These are phyloP conservation scores for Drosophila seguyi DNA, from an alignment of 1,140 invertebrate genomes.

Conservation along the genomic window DNA sequence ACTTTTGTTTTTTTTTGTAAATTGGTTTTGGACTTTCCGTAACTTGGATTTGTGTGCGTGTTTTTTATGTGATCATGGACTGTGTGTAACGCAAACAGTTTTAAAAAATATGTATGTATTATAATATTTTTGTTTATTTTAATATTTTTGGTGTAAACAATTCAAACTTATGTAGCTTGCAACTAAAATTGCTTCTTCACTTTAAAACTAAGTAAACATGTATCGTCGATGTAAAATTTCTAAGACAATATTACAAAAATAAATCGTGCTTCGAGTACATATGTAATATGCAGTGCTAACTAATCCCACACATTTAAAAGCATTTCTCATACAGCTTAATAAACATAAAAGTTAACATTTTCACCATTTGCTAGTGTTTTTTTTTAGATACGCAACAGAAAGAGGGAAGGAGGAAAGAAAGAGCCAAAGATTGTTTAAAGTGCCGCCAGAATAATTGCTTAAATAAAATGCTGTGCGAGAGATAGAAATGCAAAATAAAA, in stretches of 20 bases:
- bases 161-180: conserved; percentile 76
- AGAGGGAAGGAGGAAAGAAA: conserved; percentile 11
- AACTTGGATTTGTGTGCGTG: conserved; percentile 22
- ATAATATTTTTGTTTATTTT: conserved; percentile 74
- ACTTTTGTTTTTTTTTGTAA: conserved; percentile 1
- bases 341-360: conserved; percentile 61
- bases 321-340: conserved; percentile 48
- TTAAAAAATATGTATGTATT: conserved; percentile 55
- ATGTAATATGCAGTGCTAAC: conserved; percentile 49
- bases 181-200: conserved; percentile 64
- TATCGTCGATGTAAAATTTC: conserved; percentile 66
- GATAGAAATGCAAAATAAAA: conserved; percentile 71
- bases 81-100: conserved; percentile 50
- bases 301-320: conserved; percentile 68
- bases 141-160: conserved; percentile 83
- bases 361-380: conserved; percentile 58
- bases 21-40: conserved; percentile 9
- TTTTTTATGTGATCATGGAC: conserved; percentile 23
- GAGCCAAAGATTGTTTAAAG: conserved; percentile 42
- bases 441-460: conserved; percentile 22
- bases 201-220: conserved; percentile 82
- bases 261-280: conserved; percentile 60
- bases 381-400: conserved; percentile 26
- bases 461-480: conserved; percentile 69
- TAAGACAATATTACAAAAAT: conserved; percentile 66